Conservation (phyloP, 2,888 invertebrate genomes). For the Enoplolaimus lenunculus region DNA sequence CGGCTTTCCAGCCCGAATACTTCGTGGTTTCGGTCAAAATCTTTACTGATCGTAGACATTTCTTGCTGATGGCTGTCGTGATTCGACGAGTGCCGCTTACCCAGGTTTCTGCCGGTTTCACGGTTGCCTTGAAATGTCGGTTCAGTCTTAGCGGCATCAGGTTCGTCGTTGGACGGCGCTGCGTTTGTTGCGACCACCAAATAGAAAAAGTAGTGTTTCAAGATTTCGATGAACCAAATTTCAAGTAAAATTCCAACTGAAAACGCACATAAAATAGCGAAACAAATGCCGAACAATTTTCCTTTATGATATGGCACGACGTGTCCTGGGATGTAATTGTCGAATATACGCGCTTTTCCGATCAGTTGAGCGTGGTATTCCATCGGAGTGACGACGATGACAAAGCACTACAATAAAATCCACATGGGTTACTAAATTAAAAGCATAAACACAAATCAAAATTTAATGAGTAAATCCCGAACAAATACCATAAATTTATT, state of each 20-base stretch:
- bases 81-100: not conserved
- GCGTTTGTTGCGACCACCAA: not conserved
- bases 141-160: too few relatives aligned
- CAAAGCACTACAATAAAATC: not conserved
- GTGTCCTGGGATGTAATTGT: not conserved
- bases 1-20: too few relatives aligned
- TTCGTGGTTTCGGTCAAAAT: not conserved
- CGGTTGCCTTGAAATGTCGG: not conserved
- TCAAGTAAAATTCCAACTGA: not conserved
- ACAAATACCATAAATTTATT: too few relatives aligned
- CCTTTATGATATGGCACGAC: not conserved
- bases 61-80: not conserved
- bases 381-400: not conserved
- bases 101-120: not conserved
- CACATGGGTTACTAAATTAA: too few relatives aligned
- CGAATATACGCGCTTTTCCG: not conserved
- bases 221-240: not conserved
- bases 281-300: not conserved
- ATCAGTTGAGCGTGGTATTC: not conserved
- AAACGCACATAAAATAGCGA: not conserved
- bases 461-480: too few relatives aligned
- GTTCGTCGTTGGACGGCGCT: not conserved
- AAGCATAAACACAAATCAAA: too few relatives aligned
- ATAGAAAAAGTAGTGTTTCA: not conserved
- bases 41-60: not conserved